phyloP scores from a whole-genome alignment of 1,140 invertebrate genomes.

The Calycopis cecrops region DNA sequence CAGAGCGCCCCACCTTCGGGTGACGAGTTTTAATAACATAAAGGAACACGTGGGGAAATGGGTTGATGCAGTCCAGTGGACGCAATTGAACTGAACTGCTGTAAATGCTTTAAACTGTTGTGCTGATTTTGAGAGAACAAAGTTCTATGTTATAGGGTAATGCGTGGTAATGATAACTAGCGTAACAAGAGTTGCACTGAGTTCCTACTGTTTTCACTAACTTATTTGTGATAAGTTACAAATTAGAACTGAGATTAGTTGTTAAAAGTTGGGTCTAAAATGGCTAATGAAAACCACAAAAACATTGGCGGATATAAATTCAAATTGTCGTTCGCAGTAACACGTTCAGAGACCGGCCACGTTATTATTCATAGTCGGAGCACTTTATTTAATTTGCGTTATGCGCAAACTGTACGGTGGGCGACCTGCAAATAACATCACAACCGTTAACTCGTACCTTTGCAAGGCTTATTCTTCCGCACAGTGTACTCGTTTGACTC shows the following conservation, averaged over 20 bases:
- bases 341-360: constrained; percentile 28
- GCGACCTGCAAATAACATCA: constrained; percentile 4
- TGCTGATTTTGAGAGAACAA: background rate
- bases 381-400: constrained; percentile 63
- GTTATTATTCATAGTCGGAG: constrained; percentile 48
- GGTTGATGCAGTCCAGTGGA: constrained; percentile 5
- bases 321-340: constrained; percentile 33
- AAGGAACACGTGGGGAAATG: background rate
- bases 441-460: constrained; percentile 1
- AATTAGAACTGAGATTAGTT: too few species aligned
- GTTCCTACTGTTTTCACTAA: too few species aligned
- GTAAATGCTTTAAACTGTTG: constrained; percentile 7
- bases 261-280: too few species aligned
- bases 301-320: constrained; percentile 43
- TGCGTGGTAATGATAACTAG: too few species aligned
- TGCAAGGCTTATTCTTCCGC: background rate
- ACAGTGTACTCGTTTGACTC: constrained; percentile 12
- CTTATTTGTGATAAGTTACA: too few species aligned
- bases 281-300: background rate
- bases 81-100: background rate
- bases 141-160: too few species aligned
- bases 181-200: too few species aligned
- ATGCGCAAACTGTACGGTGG: constrained; percentile 36
- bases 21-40: constrained; percentile 33
- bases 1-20: constrained; percentile 19